phyloP scores from a whole-genome alignment of 2,113 vertebrate species.

The Turdus rufiventris region DNA sequence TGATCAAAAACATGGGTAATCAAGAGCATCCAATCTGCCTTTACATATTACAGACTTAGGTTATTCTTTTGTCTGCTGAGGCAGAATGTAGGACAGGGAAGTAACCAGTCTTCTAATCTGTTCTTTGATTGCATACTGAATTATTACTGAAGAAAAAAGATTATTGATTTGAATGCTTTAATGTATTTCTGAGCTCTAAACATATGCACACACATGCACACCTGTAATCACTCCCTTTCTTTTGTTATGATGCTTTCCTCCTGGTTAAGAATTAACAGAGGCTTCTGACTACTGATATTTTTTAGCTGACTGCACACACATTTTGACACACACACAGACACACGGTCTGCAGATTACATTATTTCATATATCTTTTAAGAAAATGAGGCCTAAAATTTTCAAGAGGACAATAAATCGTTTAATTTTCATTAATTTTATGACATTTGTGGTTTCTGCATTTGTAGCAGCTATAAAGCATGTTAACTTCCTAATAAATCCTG shows the following conservation, averaged over 20 bases:
- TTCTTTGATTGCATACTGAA: neutral
- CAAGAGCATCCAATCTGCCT: neutral
- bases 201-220: neutral
- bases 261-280: neutral
- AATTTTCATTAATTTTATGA: slow-evolving; percentile 61
- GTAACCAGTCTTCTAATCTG: neutral
- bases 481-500: slow-evolving; percentile 52
- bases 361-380: slow-evolving; percentile 36
- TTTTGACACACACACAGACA: neutral
- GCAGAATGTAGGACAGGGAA: neutral
- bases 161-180: neutral
- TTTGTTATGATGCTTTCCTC: neutral
- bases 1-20: neutral
- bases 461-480: slow-evolving; percentile 60
- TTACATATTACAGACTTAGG: neutral
- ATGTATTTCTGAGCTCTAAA: neutral
- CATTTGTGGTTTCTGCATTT: slow-evolving; percentile 45
- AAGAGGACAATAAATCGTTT: slow-evolving; percentile 42
- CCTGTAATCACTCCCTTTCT: neutral
- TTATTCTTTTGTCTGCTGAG: neutral
- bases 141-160: neutral
- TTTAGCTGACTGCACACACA: neutral
- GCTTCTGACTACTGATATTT: neutral
- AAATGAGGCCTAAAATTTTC: slow-evolving; percentile 1
- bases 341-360: neutral